Percentiles rank a stretch among this genome's conserved stretches.
phyloP scores from a whole-genome alignment of 2,797 vertebrate genomes.

The Pelochelys cantorii region DNA sequence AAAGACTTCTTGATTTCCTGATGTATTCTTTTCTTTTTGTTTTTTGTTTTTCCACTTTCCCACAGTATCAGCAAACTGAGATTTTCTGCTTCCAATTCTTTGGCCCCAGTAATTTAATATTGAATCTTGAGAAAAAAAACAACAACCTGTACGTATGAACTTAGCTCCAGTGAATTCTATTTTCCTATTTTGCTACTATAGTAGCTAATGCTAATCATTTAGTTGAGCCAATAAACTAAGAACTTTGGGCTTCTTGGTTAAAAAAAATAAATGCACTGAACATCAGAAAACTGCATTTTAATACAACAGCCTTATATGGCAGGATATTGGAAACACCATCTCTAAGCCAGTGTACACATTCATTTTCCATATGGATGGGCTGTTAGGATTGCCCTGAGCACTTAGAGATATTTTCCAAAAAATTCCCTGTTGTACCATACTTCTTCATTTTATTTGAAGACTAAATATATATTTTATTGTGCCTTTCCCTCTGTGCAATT shows the following conservation, averaged over 20 bases:
- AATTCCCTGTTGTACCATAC: background rate
- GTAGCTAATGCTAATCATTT: background rate
- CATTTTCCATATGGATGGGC: constrained; percentile 39
- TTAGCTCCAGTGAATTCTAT: fast-evolving
- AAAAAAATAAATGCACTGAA: background rate
- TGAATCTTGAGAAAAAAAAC: background rate
- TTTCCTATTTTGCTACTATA: background rate
- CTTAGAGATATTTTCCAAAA: constrained; percentile 33
- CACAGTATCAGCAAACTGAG: background rate
- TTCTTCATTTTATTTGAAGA: constrained; percentile 14
- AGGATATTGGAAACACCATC: background rate
- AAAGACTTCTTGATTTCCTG: background rate
- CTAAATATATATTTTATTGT: background rate
- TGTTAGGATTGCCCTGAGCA: constrained; percentile 17
- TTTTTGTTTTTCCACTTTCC: background rate
- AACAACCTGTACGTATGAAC: background rate
- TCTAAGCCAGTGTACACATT: background rate
- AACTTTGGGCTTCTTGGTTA: background rate
- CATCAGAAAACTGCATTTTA: constrained; percentile 13
- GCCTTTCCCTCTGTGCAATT: background rate
- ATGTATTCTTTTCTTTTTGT: fast-evolving
- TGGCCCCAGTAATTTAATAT: background rate
- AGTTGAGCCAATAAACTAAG: background rate
- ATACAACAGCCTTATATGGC: background rate
- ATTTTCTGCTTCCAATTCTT: background rate